Evolutionary conservation across 2,113 vertebrate genomes (phyloP).

Genomic region (Apodemus sylvaticus): DNA sequence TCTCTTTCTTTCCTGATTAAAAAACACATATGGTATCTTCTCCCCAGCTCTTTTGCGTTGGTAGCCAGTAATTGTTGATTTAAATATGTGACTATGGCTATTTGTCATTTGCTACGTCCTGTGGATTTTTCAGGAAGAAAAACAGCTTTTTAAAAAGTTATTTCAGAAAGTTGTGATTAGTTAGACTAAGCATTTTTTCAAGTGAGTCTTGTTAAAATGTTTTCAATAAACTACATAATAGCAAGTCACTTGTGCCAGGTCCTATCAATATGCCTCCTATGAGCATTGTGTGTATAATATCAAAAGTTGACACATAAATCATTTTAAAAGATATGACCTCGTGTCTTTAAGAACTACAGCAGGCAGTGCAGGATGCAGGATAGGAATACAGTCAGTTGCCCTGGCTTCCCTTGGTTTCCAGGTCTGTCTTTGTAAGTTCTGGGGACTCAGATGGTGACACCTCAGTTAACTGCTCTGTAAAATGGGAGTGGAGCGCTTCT

Average conservation of each 20-base stretch:
- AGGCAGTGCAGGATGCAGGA: neutral
- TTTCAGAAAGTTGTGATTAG: conserved; percentile 70
- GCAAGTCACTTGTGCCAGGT: conserved; percentile 60
- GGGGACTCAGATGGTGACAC: neutral
- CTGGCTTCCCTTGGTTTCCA: neutral
- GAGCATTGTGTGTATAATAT: conserved; percentile 30
- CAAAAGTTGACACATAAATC: neutral
- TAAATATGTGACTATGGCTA: conserved; percentile 62
- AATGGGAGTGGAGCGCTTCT: neutral
- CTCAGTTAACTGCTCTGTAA: conserved; percentile 8
- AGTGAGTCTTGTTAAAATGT: conserved; percentile 67
- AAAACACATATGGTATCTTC: conserved; percentile 53
- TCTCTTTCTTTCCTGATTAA: conserved; percentile 70
- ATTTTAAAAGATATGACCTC: neutral
- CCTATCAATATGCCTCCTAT: conserved; percentile 28
- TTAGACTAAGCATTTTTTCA: conserved; percentile 65
- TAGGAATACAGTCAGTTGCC: neutral
- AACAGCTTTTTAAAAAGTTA: conserved; percentile 48
- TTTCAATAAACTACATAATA: conserved; percentile 64
- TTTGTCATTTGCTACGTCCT: conserved; percentile 43
- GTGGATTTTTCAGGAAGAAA: conserved; percentile 61
- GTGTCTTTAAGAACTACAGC: neutral
- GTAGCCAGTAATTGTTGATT: conserved; percentile 63
- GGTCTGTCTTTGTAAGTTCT: conserved; percentile 6
- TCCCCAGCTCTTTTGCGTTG: conserved; percentile 66